Percentiles rank a stretch among this genome's conserved stretches.
phyloP scores from a whole-genome alignment of 2,797 vertebrate genomes.

The Babyrousa celebensis region DNA sequence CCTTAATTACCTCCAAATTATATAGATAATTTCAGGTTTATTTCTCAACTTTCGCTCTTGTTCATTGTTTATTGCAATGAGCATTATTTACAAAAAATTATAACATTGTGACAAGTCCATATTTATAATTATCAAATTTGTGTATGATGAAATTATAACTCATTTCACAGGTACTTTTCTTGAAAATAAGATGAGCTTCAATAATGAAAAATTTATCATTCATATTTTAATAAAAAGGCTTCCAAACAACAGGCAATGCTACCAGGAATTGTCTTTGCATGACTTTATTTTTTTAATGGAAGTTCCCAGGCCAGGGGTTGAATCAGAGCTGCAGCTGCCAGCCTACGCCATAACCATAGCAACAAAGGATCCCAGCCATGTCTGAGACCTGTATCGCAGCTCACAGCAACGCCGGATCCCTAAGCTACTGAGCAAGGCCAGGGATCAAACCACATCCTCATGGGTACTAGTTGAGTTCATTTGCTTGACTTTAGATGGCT shows the following conservation, averaged over 20 bases:
- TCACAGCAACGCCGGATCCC: no score
- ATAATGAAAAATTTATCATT: slow-evolving; percentile 38
- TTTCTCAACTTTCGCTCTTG: slow-evolving; percentile 44
- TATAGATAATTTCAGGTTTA: slow-evolving; percentile 30
- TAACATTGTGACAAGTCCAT: neutral
- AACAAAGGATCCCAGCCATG: no score
- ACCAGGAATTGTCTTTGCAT: slow-evolving; percentile 22
- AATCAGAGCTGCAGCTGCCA: no score
- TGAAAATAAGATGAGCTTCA: neutral
- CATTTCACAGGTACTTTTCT: neutral
- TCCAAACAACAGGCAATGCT: neutral
- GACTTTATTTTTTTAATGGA: neutral
- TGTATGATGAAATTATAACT: slow-evolving; percentile 40
- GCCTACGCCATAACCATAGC: no score
- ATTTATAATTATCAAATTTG: slow-evolving; percentile 55
- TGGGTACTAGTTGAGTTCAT: no score
- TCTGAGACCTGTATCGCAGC: no score
- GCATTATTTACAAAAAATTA: slow-evolving; percentile 21
- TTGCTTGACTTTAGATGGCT: slow-evolving; percentile 32
- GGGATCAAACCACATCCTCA: no score
- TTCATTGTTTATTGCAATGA: slow-evolving; percentile 21
- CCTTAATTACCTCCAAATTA: neutral
- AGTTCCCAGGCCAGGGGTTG: no score
- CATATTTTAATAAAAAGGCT: slow-evolving; percentile 52
- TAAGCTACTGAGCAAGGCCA: no score